A percentile compares a stretch with the other conserved stretches of the same genome.
Evolutionary conservation across 2,888 invertebrate genomes (phyloP).

Genomic region (Zaprionus lineosus): DNA sequence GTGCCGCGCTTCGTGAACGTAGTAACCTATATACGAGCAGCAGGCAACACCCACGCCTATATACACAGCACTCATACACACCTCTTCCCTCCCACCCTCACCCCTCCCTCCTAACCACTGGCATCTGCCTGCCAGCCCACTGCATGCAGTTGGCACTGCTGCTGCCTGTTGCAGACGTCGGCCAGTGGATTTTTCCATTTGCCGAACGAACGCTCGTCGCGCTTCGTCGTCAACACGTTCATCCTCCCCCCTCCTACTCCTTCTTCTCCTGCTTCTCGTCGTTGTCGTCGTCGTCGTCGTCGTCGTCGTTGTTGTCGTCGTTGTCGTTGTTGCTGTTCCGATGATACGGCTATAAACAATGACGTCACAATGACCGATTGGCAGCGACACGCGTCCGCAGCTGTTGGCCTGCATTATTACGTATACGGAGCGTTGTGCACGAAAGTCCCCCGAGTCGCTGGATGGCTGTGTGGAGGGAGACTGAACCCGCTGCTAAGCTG

Average conservation of each 20-base stretch:
- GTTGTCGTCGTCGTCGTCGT: slow-evolving; percentile 10
- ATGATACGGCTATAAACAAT: slow-evolving; percentile 51
- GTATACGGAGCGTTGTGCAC: slow-evolving; percentile 60
- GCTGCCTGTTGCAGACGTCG: slow-evolving; percentile 41
- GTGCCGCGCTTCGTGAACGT: slow-evolving; percentile 54
- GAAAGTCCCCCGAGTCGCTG: too few relatives aligned
- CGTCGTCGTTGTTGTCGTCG: slow-evolving; percentile 13
- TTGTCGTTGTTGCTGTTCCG: slow-evolving; percentile 2
- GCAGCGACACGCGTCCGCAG: slow-evolving; percentile 52
- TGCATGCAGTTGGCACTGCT: background rate
- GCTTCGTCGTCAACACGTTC: too few relatives aligned
- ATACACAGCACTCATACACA: background rate
- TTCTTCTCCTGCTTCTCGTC: slow-evolving; percentile 1
- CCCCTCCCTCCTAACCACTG: background rate
- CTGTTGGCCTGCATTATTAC: slow-evolving; percentile 44
- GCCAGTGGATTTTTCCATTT: slow-evolving; percentile 36
- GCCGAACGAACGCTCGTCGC: slow-evolving; percentile 10
- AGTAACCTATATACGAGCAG: slow-evolving; percentile 72
- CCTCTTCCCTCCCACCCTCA: background rate
- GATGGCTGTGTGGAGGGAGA: too few relatives aligned
- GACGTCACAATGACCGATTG: slow-evolving; percentile 61
- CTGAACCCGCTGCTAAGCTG: too few relatives aligned
- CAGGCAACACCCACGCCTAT: slow-evolving; percentile 39
- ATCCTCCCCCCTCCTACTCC: too few relatives aligned
- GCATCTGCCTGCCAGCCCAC: background rate